phyloP scores from a whole-genome alignment of 2,888 invertebrate genomes.

The Hypselothyrea guttata region DNA sequence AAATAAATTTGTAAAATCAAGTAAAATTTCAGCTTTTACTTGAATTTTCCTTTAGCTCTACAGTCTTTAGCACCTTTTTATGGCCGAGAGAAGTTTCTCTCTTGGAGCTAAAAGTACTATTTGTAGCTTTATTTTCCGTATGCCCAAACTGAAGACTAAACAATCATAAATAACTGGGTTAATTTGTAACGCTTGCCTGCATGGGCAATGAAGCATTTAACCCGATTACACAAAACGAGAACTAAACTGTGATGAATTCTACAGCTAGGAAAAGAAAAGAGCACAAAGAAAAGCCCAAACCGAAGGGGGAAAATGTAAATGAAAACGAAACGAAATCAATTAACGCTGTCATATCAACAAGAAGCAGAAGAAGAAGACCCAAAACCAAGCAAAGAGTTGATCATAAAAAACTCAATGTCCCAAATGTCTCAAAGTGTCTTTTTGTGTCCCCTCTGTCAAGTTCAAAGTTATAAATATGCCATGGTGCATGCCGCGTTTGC shows the following conservation, averaged over 20 bases:
- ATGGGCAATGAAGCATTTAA: constrained; percentile 73
- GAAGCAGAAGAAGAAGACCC: constrained; percentile 3
- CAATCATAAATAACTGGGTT: constrained; percentile 78
- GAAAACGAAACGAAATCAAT: constrained; percentile 68
- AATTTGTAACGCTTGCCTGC: constrained; percentile 77
- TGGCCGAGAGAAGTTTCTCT: no score
- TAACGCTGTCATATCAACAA: constrained; percentile 64
- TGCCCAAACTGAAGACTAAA: constrained; percentile 53
- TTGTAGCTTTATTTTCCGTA: constrained; percentile 39
- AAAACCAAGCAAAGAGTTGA: constrained; percentile 2
- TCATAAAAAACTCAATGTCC: constrained; percentile 15
- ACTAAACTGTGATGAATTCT: constrained; percentile 32
- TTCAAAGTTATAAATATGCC: constrained; percentile 77
- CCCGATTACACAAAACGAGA: constrained; percentile 50
- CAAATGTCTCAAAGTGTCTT: not conserved
- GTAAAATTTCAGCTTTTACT: no score
- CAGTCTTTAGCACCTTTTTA: no score
- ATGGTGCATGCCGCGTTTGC: constrained; percentile 60
- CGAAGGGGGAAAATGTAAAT: constrained; percentile 32
- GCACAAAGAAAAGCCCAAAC: constrained; percentile 9
- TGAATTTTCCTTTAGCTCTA: no score
- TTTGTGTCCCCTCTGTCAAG: constrained; percentile 59
- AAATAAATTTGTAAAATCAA: no score
- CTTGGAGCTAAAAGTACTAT: not conserved
- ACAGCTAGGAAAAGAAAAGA: constrained; percentile 12